Evolutionary conservation across 2,888 invertebrate genomes (phyloP).

Genomic region (Troides aeacus): DNA sequence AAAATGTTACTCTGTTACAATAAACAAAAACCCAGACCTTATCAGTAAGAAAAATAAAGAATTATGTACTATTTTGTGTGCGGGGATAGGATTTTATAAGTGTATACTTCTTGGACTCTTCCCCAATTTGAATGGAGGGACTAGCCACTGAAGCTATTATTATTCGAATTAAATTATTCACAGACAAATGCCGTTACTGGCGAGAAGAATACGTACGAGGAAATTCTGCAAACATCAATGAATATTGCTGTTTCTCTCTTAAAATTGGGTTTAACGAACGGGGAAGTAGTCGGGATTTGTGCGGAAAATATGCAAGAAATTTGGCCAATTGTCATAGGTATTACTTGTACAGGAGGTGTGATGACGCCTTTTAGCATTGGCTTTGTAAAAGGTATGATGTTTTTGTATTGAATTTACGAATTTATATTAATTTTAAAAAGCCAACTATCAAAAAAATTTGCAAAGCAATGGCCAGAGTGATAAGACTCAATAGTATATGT

Average conservation of each 20-base stretch:
- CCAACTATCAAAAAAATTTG: no score
- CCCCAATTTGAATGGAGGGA: no score
- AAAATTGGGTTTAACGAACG: conserved; percentile 30
- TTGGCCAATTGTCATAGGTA: conserved; percentile 38
- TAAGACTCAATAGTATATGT: no score
- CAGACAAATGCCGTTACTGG: conserved; percentile 22
- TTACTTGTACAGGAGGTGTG: conserved; percentile 40
- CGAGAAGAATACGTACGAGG: conserved; percentile 23
- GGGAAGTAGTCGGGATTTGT: conserved; percentile 43
- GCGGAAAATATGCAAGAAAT: conserved; percentile 41
- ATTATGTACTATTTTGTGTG: no score
- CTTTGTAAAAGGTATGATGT: conserved; percentile 28
- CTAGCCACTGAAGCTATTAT: neutral
- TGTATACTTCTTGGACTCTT: no score
- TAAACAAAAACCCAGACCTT: no score
- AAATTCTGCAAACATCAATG: conserved; percentile 21
- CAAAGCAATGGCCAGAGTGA: no score
- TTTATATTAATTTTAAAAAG: no score
- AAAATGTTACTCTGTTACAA: no score
- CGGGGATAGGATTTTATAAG: no score
- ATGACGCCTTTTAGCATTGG: conserved; percentile 36
- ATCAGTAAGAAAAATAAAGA: no score
- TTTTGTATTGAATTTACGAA: no score
- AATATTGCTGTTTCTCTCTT: conserved; percentile 31
- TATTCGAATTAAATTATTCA: neutral